Base-by-base conservation (phyloP, 2,888 invertebrate species). In the Synanthedon vespiformis region DNA sequence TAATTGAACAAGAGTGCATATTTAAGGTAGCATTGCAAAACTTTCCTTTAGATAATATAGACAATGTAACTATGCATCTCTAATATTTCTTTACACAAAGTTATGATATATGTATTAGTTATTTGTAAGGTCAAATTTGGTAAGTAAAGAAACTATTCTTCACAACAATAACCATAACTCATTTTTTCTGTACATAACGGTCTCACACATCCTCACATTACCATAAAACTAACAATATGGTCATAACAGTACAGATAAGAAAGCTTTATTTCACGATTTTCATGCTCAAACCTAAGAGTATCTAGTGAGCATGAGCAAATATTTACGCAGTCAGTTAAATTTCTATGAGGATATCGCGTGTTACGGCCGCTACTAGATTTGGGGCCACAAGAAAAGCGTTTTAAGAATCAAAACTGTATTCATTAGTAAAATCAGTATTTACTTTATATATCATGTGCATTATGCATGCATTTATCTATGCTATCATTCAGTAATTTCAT, bases 341-440 rank as follows among this genome's bases (percentile, higher is more conserved):
- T 57, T 59, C 56, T 57, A 58, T 52, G 59, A 55, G 52, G 18
- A 50, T 51, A 53, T 56, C 54, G 58, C 58, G 60, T 60, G 60
- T 53, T 48, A 18, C 50, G 48, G 18, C 18, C 41, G 44, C 41
- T 13, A n/a, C 50, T 51, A 48, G 41, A 47, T 50, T 27, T 50
- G 50, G 13, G 41, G 50, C 50, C 34, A 53, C 11, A n/a, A 50
- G 44, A 50, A 13, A 11, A 44, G 44, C 44, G 44, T 44, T 44
- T 44, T 11, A 13, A 34, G 22, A 22, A 22, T 22, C 22, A 22
- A 22, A 22, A 22, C 22, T 22, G 22, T 22, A 22, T 22, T 22
- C 22, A 4, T 22, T 4, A 22, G 22, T 22, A 22, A 22, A 22
- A 22, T 22, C 22, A 22, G 22, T 4, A 22, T 22, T 22, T 22